Conservation (phyloP, 2,888 invertebrate genomes). For the Leistus spinibarbis region DNA sequence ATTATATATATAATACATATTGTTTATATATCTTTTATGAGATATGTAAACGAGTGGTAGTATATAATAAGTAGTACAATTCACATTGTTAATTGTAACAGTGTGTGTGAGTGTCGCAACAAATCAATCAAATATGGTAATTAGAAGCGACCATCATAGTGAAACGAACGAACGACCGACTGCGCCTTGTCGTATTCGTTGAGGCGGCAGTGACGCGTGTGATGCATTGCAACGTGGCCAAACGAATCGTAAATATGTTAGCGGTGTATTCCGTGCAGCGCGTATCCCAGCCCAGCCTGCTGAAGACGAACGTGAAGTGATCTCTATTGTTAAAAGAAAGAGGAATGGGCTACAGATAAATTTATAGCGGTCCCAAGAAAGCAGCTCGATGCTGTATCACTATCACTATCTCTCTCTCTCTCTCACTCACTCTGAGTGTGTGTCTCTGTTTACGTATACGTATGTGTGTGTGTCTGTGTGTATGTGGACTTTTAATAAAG, state of each 20-base stretch:
- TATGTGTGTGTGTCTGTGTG: not conserved
- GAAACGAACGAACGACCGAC: not conserved
- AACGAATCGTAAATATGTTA: constrained; percentile 26
- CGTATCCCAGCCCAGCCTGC: not conserved
- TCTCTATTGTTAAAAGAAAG: constrained; percentile 33
- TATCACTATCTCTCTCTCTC: no score
- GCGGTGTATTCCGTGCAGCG: not conserved
- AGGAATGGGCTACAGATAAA: constrained; percentile 16
- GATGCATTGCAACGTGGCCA: not conserved
- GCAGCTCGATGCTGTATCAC: constrained; percentile 14
- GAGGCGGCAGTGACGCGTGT: not conserved
- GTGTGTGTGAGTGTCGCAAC: not conserved
- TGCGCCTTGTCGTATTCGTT: not conserved
- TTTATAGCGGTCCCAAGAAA: constrained; percentile 32
- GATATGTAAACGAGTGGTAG: no score
- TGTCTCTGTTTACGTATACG: no score
- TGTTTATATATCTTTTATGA: no score
- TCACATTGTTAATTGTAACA: not conserved
- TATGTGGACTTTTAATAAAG: constrained; percentile 34
- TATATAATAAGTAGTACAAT: no score
- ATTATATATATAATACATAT: no score
- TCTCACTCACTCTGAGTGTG: no score
- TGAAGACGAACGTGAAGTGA: not conserved
- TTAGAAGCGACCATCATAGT: not conserved
- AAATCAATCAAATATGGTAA: not conserved